These are phyloP conservation scores for Lacanobia wlatinum DNA, from an alignment of 2,888 invertebrate species.

Conservation along the genomic window DNA sequence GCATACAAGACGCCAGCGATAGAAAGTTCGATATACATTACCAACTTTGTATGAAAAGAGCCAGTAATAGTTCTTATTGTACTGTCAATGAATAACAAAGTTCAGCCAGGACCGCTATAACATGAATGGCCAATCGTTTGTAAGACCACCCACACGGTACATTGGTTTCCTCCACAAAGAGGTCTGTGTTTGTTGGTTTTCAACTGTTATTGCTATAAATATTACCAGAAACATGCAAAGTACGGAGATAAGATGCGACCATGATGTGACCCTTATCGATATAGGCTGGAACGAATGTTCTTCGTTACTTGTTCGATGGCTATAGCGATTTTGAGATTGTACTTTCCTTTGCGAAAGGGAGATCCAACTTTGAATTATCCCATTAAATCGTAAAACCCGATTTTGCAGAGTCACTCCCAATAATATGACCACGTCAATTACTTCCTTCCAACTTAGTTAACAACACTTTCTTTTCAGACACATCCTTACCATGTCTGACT, in stretches of 20 bases:
- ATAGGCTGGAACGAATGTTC: constrained; percentile 17
- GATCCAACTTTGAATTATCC: neutral
- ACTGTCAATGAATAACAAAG: constrained; percentile 13
- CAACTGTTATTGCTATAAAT: constrained; percentile 21
- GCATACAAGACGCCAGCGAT: constrained; percentile 14
- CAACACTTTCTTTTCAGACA: neutral
- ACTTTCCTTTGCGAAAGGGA: neutral
- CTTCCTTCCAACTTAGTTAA: neutral
- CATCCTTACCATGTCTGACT: neutral
- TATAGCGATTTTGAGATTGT: constrained; percentile 19
- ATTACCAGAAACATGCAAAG: constrained; percentile 14
- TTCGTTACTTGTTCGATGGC: constrained; percentile 21
- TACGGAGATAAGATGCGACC: constrained; percentile 31
- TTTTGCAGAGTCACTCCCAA: neutral
- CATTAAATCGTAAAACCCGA: neutral
- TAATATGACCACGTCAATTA: constrained; percentile 7
- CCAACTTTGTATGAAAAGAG: neutral
- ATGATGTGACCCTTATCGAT: constrained; percentile 8
- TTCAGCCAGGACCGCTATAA: neutral
- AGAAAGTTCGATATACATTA: constrained; percentile 15
- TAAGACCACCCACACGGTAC: constrained; percentile 39
- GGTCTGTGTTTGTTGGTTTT: neutral
- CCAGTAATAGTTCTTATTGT: neutral
- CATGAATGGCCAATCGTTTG: constrained; percentile 39
- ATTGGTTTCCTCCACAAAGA: constrained; percentile 26